Percentiles rank a stretch among this genome's conserved stretches.
phyloP scores from a whole-genome alignment of 1,140 invertebrate genomes.

The Drosophila arizonae region DNA sequence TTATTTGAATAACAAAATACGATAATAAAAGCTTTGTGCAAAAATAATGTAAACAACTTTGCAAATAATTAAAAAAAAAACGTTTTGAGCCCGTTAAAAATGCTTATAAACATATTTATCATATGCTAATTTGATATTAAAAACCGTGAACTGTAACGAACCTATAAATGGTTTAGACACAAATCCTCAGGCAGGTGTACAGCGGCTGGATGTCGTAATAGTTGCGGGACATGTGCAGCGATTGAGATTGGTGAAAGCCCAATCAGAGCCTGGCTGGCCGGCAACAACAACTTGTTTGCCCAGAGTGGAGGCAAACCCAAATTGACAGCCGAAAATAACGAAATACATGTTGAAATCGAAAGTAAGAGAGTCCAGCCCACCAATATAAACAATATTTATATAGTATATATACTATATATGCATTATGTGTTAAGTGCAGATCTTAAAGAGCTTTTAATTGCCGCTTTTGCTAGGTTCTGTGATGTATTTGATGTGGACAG shows the following conservation, averaged over 20 bases:
- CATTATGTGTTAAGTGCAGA: not conserved
- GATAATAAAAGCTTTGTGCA: no score
- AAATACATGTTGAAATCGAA: constrained; percentile 25
- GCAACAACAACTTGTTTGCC: constrained; percentile 39
- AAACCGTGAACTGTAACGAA: not conserved
- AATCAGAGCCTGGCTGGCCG: constrained; percentile 2
- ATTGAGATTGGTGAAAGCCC: constrained; percentile 33
- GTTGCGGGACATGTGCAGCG: constrained; percentile 16
- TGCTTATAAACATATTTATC: not conserved
- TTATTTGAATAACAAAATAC: no score
- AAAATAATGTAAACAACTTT: no score
- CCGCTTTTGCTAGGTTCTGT: constrained; percentile 50
- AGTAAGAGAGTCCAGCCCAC: constrained; percentile 8
- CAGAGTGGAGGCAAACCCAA: constrained; percentile 5
- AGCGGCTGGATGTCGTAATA: constrained; percentile 31
- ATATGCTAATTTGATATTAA: not conserved
- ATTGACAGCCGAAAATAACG: constrained; percentile 29
- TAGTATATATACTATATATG: not conserved
- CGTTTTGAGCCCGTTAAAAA: not conserved
- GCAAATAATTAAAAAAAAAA: no score
- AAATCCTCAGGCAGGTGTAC: constrained; percentile 13
- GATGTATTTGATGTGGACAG: constrained; percentile 11
- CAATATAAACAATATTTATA: not conserved
- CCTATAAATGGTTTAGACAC: not conserved
- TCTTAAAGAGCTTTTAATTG: constrained; percentile 12